Conservation (phyloP, 1,140 invertebrate genomes). For the Brachionus asplanchnoidis region DNA sequence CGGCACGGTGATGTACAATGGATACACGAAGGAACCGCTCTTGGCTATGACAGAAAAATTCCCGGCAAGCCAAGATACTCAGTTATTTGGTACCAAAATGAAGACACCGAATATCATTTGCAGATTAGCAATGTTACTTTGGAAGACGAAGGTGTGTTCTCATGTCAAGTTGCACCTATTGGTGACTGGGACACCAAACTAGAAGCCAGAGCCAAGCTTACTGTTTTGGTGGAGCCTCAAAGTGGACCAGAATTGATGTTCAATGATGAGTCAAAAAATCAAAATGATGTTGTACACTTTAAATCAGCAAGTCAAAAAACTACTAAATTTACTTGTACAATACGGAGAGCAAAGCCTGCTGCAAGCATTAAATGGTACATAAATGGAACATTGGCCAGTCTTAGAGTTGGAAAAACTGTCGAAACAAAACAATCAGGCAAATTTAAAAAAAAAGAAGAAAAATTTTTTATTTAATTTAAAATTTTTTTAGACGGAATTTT, state of each 20-base stretch:
- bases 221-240: slow-evolving; percentile 27
- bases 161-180: slow-evolving; percentile 40
- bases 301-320: slow-evolving; percentile 20
- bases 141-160: slow-evolving; percentile 29
- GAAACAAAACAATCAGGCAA: slow-evolving; percentile 36
- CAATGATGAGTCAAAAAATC: slow-evolving; percentile 38
- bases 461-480: not conserved
- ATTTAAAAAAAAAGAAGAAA: not conserved
- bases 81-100: slow-evolving; percentile 19
- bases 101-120: slow-evolving; percentile 37
- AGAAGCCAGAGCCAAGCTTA: slow-evolving; percentile 24
- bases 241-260: slow-evolving; percentile 29
- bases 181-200: slow-evolving; percentile 40
- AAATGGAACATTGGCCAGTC: not conserved
- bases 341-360: slow-evolving; percentile 19
- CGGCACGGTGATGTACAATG: slow-evolving; percentile 37
- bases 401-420: not conserved
- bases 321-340: slow-evolving; percentile 32
- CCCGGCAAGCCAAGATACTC: slow-evolving; percentile 31
- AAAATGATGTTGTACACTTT: slow-evolving; percentile 34
- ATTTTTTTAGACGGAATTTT: slow-evolving; percentile 1
- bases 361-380: slow-evolving; percentile 31
- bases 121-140: slow-evolving; percentile 25
- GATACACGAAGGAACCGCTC: slow-evolving; percentile 40
- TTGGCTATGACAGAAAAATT: slow-evolving; percentile 22